Evolutionary conservation across 2,888 invertebrate genomes (phyloP).

Genomic region (Chromoteleia sp.): DNA sequence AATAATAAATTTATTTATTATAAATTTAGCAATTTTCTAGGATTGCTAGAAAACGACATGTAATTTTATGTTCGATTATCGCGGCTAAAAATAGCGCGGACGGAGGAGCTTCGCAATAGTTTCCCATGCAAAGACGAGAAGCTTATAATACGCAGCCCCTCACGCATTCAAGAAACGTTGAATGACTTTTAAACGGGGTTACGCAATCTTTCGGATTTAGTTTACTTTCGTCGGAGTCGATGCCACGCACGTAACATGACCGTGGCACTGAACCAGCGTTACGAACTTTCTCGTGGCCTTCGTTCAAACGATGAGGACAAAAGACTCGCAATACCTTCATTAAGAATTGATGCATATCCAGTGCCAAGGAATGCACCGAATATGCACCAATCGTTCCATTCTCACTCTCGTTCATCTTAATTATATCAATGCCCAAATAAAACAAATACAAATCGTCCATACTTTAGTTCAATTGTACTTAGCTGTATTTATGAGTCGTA

Average conservation of each 20-base stretch:
- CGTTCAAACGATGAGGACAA: constrained; percentile 69
- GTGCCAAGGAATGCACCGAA: constrained; percentile 7
- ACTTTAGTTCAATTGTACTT: too few relatives aligned
- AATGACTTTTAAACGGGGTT: constrained; percentile 79
- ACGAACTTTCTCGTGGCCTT: constrained; percentile 81
- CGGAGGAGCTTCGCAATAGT: constrained; percentile 42
- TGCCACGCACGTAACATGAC: constrained; percentile 81
- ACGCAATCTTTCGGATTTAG: constrained; percentile 81
- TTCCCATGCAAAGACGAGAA: constrained; percentile 51
- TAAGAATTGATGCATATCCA: constrained; percentile 30
- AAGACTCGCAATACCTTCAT: constrained; percentile 61
- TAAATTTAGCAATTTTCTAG: background rate
- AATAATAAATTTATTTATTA: too few relatives aligned
- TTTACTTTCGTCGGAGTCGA: constrained; percentile 80
- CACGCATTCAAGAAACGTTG: constrained; percentile 72
- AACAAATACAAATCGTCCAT: too few relatives aligned
- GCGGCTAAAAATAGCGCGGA: constrained; percentile 60
- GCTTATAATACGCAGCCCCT: constrained; percentile 55
- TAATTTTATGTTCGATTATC: constrained; percentile 38
- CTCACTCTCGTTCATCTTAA: constrained; percentile 31
- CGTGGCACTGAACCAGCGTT: constrained; percentile 82
- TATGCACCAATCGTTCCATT: constrained; percentile 20
- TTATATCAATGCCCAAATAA: too few relatives aligned
- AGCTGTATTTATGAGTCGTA: too few relatives aligned
- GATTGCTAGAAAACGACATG: constrained; percentile 22